Evolutionary conservation across 2,888 invertebrate species (phyloP).

Genomic region (Punctoribates punctum): DNA sequence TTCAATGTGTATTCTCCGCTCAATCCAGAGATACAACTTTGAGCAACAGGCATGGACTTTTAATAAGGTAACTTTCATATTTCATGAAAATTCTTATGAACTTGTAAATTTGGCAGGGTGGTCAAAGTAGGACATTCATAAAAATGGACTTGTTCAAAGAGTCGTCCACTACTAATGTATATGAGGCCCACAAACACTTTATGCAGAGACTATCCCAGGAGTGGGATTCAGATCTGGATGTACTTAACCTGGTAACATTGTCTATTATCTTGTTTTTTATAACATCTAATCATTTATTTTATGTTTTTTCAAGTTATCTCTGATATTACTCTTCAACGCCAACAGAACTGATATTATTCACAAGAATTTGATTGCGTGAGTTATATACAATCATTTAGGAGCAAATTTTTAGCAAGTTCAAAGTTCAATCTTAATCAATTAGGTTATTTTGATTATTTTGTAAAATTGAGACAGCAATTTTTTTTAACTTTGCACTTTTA

Average conservation of each 20-base stretch:
- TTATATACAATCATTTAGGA: neutral
- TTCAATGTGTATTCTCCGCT: slow-evolving; percentile 91
- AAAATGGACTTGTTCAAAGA: neutral
- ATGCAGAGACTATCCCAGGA: slow-evolving; percentile 77
- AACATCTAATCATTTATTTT: slow-evolving; percentile 51
- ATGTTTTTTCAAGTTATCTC: slow-evolving; percentile 64
- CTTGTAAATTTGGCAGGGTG: neutral
- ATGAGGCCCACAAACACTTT: slow-evolving; percentile 64
- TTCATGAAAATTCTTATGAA: too few relatives aligned
- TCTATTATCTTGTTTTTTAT: slow-evolving; percentile 60
- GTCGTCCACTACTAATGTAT: neutral
- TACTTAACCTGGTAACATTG: slow-evolving; percentile 53
- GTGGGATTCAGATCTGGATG: slow-evolving; percentile 80
- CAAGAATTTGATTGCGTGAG: slow-evolving; percentile 67
- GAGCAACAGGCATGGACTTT: slow-evolving; percentile 61
- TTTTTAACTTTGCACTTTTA: too few relatives aligned
- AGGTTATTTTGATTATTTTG: too few relatives aligned
- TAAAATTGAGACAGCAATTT: too few relatives aligned
- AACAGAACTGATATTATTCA: slow-evolving; percentile 74
- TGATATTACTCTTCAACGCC: slow-evolving; percentile 84
- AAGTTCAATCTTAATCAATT: too few relatives aligned
- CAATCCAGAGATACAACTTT: slow-evolving; percentile 85
- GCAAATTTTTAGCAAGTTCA: too few relatives aligned
- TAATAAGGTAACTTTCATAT: neutral
- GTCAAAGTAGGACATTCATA: neutral